Base-by-base conservation (phyloP, 2,888 invertebrate genomes). In the Drosophila lacicola region DNA sequence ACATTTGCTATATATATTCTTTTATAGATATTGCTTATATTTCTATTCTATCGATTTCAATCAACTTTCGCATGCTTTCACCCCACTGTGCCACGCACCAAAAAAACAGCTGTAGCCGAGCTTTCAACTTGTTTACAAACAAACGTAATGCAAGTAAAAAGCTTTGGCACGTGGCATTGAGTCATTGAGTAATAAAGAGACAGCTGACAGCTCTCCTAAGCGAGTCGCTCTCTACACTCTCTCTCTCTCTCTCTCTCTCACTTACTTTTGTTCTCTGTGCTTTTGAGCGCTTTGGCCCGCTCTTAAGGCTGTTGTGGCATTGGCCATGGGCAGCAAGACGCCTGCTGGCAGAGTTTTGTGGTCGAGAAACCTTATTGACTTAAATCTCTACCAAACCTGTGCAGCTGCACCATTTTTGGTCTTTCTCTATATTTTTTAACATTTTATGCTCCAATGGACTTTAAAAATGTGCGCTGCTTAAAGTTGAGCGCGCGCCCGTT, bases 121-220 rank as follows among this genome's bases (percentile, higher is more conserved):
- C 84, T 84, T 66, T 76, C 37, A 37, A 25, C 50, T 84, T 87
- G 88, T 89, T 89, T 85, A 79, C 85, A 82, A 85, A 81, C 80
- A 80, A 69, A 25, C 51, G 8, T 11, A 54, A 11, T 47, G 61
- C 21, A 53, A 53, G 65, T 41, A 25, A 3, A 70, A 77, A 89
- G 88, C 84, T 86, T 53, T 42, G 34, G 33, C 78, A 63, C 47
- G 44, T 77, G 72, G 37, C 25, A 17, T 17, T 17, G 17, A 17
- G 17, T 17, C n/a, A 41, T 42, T 42, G 6, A 44, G n/a, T 33
- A 9, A 17, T 5, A 13, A 44, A 44, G 2, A 44, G 45, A 36
- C 75, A 75, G 78, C 68, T 68, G 78, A 29, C 25, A 9, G 44
- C 47, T 55, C 58, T 46, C 14, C 25, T 3, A 25, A 9, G 46